Conservation (phyloP, 2,113 vertebrate species). For the Himantopus leucocephalus region DNA sequence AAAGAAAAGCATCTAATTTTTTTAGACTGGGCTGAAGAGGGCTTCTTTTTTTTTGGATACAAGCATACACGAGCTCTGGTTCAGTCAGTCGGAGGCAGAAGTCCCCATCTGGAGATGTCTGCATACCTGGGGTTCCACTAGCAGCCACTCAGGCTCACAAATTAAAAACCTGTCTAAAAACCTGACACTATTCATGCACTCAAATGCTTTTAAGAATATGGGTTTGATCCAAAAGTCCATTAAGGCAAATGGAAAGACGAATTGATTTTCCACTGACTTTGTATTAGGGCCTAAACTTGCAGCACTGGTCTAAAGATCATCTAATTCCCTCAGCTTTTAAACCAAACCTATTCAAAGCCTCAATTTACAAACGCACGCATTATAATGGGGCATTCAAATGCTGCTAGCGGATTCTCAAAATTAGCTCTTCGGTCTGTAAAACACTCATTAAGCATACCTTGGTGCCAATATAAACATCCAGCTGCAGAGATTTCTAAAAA, state of each 20-base stretch:
- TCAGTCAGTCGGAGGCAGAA: not conserved
- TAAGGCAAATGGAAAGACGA: constrained; percentile 38
- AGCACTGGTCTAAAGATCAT: constrained; percentile 1
- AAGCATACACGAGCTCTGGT: not conserved
- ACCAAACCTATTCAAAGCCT: not conserved
- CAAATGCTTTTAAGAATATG: constrained; percentile 52
- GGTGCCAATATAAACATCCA: constrained; percentile 19
- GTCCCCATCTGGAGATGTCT: not conserved
- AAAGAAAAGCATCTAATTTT: not conserved
- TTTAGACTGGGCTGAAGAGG: not conserved
- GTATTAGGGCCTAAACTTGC: not conserved
- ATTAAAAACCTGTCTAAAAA: constrained; percentile 45
- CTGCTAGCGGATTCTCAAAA: not conserved
- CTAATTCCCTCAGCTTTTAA: not conserved
- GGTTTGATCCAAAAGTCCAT: constrained; percentile 56
- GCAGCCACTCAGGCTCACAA: not conserved
- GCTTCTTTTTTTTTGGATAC: not conserved
- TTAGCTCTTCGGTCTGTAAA: not conserved
- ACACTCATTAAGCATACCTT: not conserved
- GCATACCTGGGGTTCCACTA: not conserved
- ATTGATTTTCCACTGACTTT: constrained; percentile 57
- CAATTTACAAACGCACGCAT: constrained; percentile 7
- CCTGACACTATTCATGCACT: not conserved
- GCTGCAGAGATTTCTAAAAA: constrained; percentile 12
- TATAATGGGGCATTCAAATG: constrained; percentile 17